Conservation (phyloP, 2,888 invertebrate genomes). For the Liopterus haemorrhoidalis region DNA sequence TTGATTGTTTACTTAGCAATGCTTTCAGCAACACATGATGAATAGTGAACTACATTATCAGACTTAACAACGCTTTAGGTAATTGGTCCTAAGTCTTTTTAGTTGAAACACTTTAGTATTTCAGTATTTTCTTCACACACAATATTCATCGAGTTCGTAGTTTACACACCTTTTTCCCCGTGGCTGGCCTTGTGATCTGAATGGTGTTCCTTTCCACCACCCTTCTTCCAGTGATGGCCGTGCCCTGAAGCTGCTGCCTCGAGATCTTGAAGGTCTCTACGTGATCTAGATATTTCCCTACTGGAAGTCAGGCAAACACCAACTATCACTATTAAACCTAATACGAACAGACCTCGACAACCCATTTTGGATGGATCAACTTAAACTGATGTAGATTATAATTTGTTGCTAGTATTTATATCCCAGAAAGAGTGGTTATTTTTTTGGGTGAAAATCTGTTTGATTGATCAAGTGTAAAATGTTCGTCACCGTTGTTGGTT, state of each 20-base stretch:
- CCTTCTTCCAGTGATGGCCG: slow-evolving; percentile 46
- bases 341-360: slow-evolving; percentile 65
- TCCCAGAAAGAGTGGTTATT: no score
- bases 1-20: no score
- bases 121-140: no score
- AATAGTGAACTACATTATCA: no score
- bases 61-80: no score
- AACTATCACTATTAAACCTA: slow-evolving; percentile 51
- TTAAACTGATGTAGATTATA: no score
- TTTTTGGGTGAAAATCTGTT: slow-evolving; percentile 20
- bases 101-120: no score
- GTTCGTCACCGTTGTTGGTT: slow-evolving; percentile 17
- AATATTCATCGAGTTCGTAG: no score
- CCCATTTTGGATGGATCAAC: slow-evolving; percentile 11
- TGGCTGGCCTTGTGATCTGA: slow-evolving; percentile 52
- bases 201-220: slow-evolving; percentile 53
- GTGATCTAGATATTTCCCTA: slow-evolving; percentile 50
- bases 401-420: no score
- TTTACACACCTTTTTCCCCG: slow-evolving; percentile 58
- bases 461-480: slow-evolving; percentile 19
- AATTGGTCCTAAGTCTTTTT: no score
- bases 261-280: slow-evolving; percentile 49
- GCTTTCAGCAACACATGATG: no score
- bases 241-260: slow-evolving; percentile 53
- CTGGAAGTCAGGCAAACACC: slow-evolving; percentile 46